Percentiles rank a stretch among this genome's conserved stretches.
Conservation (phyloP, 2,888 invertebrate species). For the Dichetophora obliterata region DNA sequence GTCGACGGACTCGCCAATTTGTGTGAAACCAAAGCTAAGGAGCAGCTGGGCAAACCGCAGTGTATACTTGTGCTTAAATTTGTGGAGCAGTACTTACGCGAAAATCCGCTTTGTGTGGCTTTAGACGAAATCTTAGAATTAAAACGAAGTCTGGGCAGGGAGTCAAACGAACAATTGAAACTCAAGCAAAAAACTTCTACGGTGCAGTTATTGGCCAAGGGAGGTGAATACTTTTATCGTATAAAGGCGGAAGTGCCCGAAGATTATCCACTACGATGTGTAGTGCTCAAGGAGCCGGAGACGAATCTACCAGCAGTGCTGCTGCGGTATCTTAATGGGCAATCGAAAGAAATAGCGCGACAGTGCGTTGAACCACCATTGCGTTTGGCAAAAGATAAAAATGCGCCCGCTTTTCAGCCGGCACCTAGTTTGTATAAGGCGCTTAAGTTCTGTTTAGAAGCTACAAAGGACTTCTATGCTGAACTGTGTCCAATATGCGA, state of each 20-base stretch:
- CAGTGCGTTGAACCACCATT: constrained; percentile 79
- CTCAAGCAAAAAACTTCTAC: constrained; percentile 77
- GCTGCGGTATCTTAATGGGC: constrained; percentile 74
- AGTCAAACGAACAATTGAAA: constrained; percentile 73
- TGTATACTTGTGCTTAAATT: constrained; percentile 74
- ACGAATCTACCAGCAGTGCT: constrained; percentile 78
- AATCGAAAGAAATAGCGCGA: constrained; percentile 78
- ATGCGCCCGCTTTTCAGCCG: constrained; percentile 73
- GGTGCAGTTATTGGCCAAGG: constrained; percentile 73
- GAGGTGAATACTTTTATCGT: constrained; percentile 75
- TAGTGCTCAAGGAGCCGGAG: constrained; percentile 72
- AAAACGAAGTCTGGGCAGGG: constrained; percentile 71
- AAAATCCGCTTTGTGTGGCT: constrained; percentile 80
- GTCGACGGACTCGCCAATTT: constrained; percentile 73
- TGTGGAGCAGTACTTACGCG: constrained; percentile 74
- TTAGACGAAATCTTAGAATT: constrained; percentile 78
- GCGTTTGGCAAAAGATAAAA: constrained; percentile 69
- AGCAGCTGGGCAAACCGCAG: constrained; percentile 74
- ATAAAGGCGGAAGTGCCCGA: constrained; percentile 75
- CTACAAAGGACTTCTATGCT: constrained; percentile 74
- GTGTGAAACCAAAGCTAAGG: constrained; percentile 76
- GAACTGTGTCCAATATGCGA: constrained; percentile 78
- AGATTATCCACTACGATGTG: constrained; percentile 73
- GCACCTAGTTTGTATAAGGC: constrained; percentile 75
- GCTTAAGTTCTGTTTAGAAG: constrained; percentile 74